Evolutionary conservation across 2,113 vertebrate genomes (phyloP).

Genomic region (Chrysochloris asiatica): DNA sequence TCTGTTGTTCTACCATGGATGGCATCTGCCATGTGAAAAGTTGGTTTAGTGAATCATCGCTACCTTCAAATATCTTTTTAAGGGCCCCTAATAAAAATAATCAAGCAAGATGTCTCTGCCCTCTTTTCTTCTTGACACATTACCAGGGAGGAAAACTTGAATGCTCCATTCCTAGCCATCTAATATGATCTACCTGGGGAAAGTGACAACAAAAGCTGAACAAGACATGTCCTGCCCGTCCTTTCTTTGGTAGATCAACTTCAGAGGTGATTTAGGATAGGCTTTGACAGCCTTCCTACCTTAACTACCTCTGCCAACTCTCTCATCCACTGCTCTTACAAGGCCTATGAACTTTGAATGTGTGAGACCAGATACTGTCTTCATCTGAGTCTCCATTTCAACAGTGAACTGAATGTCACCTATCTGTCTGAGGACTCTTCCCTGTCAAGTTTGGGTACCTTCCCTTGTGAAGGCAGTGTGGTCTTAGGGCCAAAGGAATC

Average conservation of each 20-base stretch:
- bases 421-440: neutral
- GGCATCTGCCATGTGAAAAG: neutral
- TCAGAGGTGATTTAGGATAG: neutral
- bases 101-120: neutral
- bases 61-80: constrained; percentile 12
- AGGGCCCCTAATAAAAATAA: neutral
- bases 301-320: neutral
- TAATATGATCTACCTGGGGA: neutral
- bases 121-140: neutral
- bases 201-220: neutral
- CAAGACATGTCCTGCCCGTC: neutral
- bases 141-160: neutral
- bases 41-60: constrained; percentile 12
- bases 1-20: neutral
- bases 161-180: neutral
- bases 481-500: neutral
- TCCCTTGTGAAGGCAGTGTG: neutral
- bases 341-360: neutral
- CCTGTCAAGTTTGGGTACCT: neutral
- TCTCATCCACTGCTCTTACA: neutral
- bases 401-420: no score
- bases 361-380: neutral
- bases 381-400: neutral
- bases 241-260: neutral
- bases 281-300: neutral